Evolutionary conservation across 2,888 invertebrate genomes (phyloP).

Genomic region (Malthinus seriepunctatus): DNA sequence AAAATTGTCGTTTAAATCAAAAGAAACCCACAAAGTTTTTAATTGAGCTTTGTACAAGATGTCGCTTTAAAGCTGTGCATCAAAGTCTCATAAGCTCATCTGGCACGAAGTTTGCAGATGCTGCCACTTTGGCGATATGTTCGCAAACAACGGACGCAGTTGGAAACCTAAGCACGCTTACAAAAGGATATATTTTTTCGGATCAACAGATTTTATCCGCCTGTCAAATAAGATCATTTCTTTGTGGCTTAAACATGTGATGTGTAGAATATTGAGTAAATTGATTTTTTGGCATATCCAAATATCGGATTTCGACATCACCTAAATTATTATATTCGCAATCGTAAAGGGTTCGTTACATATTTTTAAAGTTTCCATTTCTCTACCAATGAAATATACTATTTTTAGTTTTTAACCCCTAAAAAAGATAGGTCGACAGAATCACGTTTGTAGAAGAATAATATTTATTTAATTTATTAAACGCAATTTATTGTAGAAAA

Average conservation of each 20-base stretch:
- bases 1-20: conserved; percentile 1
- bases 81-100: conserved; percentile 33
- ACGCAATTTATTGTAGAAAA: too few relatives aligned
- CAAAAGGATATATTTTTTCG: conserved; percentile 42
- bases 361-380: background rate
- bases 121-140: conserved; percentile 30
- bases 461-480: too few relatives aligned
- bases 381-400: background rate
- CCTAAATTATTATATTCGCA: conserved; percentile 9
- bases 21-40: conserved; percentile 24
- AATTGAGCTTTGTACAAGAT: conserved; percentile 30
- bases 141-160: conserved; percentile 26
- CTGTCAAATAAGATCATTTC: conserved; percentile 42
- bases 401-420: too few relatives aligned
- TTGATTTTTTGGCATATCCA: conserved; percentile 18
- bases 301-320: conserved; percentile 13
- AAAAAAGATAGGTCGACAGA: too few relatives aligned
- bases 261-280: conserved; percentile 25
- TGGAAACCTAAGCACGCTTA: conserved; percentile 38
- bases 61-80: conserved; percentile 31
- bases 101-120: conserved; percentile 31
- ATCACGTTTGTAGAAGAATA: too few relatives aligned
- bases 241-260: conserved; percentile 32
- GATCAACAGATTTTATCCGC: conserved; percentile 44
- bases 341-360: too few relatives aligned